Percentiles rank a stretch among this genome's conserved stretches.
Evolutionary conservation across 2,888 invertebrate genomes (phyloP).

Genomic region (Xestia sexstrigata): DNA sequence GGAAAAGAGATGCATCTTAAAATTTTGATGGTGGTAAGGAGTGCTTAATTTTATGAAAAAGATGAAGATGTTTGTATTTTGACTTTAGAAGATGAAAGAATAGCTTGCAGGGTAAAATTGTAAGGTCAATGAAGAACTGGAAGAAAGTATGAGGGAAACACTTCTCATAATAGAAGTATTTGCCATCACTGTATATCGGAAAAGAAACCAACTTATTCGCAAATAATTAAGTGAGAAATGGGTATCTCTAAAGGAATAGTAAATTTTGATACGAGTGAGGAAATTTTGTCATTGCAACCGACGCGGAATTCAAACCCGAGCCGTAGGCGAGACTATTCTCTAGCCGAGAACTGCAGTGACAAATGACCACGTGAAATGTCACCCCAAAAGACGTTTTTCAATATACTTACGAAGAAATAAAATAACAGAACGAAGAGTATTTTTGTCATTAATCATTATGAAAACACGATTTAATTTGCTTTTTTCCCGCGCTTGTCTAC

Average conservation of each 20-base stretch:
- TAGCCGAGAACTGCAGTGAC: no score
- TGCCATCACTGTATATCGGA: not conserved
- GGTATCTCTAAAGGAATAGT: not conserved
- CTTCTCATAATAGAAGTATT: not conserved
- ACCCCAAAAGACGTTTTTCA: no score
- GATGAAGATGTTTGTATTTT: not conserved
- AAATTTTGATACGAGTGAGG: no score
- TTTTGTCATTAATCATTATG: no score
- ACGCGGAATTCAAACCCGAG: no score
- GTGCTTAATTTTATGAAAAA: not conserved
- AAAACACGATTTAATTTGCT: no score
- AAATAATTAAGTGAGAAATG: not conserved
- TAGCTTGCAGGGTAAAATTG: not conserved
- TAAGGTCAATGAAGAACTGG: not conserved
- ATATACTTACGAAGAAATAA: no score
- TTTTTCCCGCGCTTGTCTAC: no score
- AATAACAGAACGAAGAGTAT: no score
- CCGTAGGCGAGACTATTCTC: no score
- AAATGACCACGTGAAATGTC: no score
- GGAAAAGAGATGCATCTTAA: constrained; percentile 17
- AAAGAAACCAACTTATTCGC: not conserved
- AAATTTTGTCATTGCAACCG: no score
- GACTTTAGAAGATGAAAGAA: not conserved
- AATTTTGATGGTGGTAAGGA: not conserved
- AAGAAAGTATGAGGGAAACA: not conserved